A percentile compares a stretch with the other conserved stretches of the same genome.
phyloP scores from a whole-genome alignment of 2,797 vertebrate genomes.

The Pseudochirops cupreus region DNA sequence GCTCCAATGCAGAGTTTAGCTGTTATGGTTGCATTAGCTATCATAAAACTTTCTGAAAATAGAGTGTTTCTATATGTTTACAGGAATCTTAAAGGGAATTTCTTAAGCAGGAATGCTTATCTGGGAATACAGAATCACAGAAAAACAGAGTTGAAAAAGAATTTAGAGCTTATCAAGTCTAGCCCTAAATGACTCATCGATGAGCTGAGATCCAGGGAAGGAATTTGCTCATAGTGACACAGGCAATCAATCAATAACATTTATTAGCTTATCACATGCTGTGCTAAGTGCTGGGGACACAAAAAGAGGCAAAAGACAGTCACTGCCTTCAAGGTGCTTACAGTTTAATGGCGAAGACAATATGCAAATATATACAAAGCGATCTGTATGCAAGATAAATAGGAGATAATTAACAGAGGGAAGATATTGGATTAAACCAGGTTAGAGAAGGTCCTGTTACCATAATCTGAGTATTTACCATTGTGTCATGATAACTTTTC shows the following conservation, averaged over 20 bases:
- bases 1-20: not conserved
- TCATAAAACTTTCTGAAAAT: not conserved
- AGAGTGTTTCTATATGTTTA: not conserved
- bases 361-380: not conserved
- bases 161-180: not conserved
- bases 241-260: not conserved
- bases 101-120: not conserved
- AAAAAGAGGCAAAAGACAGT: not conserved
- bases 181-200: not conserved
- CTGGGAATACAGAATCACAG: not conserved
- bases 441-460: not conserved
- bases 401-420: not conserved
- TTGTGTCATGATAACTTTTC: not conserved
- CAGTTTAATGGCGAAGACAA: not conserved
- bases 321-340: not conserved
- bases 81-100: not conserved
- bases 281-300: not conserved
- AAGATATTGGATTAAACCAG: not conserved
- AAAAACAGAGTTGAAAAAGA: not conserved
- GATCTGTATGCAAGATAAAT: not conserved
- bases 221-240: not conserved
- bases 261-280: not conserved
- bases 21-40: too few relatives aligned
- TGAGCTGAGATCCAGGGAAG: not conserved
- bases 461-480: not conserved